Conservation (phyloP, 2,113 vertebrate genomes). For the Ramphastos sulfuratus region DNA sequence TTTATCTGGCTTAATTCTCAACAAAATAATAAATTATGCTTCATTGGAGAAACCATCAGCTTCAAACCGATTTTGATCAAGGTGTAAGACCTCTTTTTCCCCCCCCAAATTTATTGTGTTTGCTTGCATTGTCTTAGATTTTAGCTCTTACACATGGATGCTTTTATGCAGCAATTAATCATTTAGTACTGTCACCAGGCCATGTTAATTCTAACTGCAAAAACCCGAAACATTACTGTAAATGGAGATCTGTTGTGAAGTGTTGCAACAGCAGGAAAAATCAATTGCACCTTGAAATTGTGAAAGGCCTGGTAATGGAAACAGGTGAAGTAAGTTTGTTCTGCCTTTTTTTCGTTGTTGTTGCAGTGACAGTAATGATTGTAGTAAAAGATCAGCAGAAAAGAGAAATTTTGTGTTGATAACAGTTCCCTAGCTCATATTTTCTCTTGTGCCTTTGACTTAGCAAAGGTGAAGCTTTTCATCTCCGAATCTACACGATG, state of each 20-base stretch:
- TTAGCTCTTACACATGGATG: neutral
- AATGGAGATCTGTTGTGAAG: slow-evolving; percentile 25
- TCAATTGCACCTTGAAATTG: slow-evolving; percentile 23
- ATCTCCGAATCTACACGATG: slow-evolving; percentile 19
- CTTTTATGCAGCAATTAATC: neutral
- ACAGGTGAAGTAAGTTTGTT: neutral
- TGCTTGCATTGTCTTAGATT: neutral
- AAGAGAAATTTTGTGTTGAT: neutral
- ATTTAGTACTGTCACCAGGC: neutral
- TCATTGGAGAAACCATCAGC: neutral
- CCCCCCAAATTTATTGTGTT: neutral
- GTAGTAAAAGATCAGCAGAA: neutral
- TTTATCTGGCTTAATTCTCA: neutral
- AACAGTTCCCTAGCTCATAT: neutral
- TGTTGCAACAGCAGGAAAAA: slow-evolving; percentile 29
- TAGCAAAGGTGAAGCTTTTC: slow-evolving; percentile 61
- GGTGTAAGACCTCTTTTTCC: neutral
- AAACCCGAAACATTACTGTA: slow-evolving; percentile 14
- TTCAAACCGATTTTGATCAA: neutral
- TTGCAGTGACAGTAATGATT: neutral
- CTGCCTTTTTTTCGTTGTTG: neutral
- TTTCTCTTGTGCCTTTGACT: slow-evolving; percentile 46
- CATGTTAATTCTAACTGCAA: neutral
- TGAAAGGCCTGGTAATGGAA: neutral
- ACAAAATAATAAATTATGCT: neutral